Evolutionary conservation across 2,113 vertebrate genomes (phyloP).

Genomic region (Rhabdornis inornatus): DNA sequence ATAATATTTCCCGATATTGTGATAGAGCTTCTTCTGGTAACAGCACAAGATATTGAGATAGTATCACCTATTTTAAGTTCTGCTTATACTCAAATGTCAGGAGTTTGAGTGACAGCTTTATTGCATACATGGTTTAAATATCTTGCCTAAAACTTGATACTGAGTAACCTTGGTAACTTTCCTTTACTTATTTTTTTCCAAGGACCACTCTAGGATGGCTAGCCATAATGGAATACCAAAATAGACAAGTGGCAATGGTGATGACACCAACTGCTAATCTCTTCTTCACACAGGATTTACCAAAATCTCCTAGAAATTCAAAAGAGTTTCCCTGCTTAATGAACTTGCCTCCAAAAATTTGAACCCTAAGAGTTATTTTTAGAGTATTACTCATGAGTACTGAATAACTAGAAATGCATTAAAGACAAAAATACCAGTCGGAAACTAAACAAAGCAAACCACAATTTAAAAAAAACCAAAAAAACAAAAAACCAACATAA

Average conservation of each 20-base stretch:
- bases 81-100: not conserved
- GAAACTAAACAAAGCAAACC: constrained; percentile 26
- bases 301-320: not conserved
- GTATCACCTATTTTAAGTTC: not conserved
- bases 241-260: not conserved
- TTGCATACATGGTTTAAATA: not conserved
- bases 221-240: not conserved
- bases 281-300: not conserved
- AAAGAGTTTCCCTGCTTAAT: not conserved
- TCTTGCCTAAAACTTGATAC: not conserved
- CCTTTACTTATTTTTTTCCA: not conserved
- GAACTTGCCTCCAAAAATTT: not conserved
- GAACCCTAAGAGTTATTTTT: not conserved
- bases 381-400: not conserved
- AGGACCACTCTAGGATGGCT: not conserved
- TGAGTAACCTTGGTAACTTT: not conserved
- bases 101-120: not conserved
- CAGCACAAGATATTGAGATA: not conserved
- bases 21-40: not conserved
- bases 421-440: not conserved
- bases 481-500: not conserved
- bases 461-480: not conserved
- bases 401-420: not conserved
- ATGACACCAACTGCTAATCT: not conserved
- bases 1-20: not conserved